These are phyloP conservation scores for Glyphotaelius pellucidus DNA, from an alignment of 2,888 invertebrate genomes.

Conservation along the genomic window DNA sequence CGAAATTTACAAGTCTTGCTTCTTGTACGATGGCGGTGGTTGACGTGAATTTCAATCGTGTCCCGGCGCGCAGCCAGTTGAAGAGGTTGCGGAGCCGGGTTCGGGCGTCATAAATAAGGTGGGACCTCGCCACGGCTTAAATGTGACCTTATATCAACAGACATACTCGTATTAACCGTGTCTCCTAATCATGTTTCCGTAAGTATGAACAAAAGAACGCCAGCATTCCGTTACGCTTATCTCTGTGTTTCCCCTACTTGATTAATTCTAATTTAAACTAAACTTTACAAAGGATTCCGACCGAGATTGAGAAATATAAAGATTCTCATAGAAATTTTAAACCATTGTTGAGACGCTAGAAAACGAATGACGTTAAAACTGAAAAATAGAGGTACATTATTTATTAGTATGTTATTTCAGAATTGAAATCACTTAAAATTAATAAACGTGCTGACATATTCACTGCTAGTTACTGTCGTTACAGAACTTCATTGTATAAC, in stretches of 20 bases:
- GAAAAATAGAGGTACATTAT: not conserved
- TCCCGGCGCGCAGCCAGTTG: constrained; percentile 22
- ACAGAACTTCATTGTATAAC: too few species aligned
- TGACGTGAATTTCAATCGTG: constrained; percentile 66
- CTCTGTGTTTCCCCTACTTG: not conserved
- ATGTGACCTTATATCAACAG: constrained; percentile 45
- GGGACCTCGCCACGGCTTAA: constrained; percentile 15
- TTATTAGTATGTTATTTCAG: not conserved
- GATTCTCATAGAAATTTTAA: not conserved
- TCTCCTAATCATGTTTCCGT: constrained; percentile 13
- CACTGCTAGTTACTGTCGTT: too few species aligned
- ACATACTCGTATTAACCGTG: constrained; percentile 26
- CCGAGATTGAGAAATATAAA: not conserved
- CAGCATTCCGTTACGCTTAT: constrained; percentile 2
- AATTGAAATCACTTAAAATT: not conserved
- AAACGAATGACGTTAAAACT: not conserved
- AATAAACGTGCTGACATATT: too few species aligned
- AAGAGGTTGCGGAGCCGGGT: constrained; percentile 10
- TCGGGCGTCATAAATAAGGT: constrained; percentile 50
- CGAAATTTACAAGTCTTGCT: constrained; percentile 65
- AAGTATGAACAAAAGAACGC: constrained; percentile 30
- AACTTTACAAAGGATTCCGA: not conserved
- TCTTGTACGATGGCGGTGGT: constrained; percentile 54
- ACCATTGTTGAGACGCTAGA: not conserved
- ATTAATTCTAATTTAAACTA: not conserved